These are phyloP conservation scores for Steinernema khuongi DNA, from an alignment of 1,140 invertebrate species.

Conservation along the genomic window DNA sequence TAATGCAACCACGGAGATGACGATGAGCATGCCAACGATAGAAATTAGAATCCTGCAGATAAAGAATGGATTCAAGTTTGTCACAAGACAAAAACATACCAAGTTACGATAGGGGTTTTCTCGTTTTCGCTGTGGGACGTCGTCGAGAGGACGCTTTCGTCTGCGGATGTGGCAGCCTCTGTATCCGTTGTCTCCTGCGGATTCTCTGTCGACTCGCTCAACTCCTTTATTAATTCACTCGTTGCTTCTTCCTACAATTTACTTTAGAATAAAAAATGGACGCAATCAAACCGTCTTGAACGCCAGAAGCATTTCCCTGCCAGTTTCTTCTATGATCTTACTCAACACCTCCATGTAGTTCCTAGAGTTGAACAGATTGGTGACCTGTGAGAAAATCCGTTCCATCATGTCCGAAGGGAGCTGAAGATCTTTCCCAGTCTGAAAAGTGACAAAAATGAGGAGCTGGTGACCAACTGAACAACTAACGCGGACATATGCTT, in stretches of 20 bases:
- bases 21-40: background rate
- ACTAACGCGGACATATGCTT: conserved; percentile 44
- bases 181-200: no score
- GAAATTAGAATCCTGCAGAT: background rate
- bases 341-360: conserved; percentile 53
- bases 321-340: conserved; percentile 52
- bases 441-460: background rate
- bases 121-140: no score
- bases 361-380: conserved; percentile 49
- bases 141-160: no score
- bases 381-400: conserved; percentile 41
- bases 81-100: no score
- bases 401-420: conserved; percentile 47
- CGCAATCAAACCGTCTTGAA: conserved; percentile 7
- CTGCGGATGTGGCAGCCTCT: no score
- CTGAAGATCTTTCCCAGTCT: conserved; percentile 45
- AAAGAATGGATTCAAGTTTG: no score
- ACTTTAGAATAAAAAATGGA: background rate
- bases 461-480: conserved; percentile 17
- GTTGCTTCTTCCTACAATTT: background rate
- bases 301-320: conserved; percentile 44
- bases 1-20: background rate
- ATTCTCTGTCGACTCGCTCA: no score
- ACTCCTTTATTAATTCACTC: background rate
- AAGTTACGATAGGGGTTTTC: no score